These are phyloP conservation scores for Planiliza haematocheilus DNA, from an alignment of 2,113 vertebrate species.

Conservation along the genomic window DNA sequence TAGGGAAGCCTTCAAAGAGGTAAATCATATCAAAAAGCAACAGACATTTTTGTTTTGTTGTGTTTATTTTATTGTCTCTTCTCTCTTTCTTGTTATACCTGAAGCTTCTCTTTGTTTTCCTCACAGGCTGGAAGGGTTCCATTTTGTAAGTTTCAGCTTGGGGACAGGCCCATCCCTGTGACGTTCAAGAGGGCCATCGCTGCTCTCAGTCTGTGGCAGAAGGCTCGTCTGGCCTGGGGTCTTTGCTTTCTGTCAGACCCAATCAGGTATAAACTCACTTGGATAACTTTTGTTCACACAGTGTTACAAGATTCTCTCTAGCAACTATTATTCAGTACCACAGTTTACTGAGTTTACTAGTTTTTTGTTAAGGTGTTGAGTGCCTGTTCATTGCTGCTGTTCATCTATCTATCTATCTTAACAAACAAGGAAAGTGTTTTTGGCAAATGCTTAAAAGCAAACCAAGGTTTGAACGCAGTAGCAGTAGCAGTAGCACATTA, in stretches of 20 bases:
- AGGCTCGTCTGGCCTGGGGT: constrained; percentile 96
- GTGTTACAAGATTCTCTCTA: background rate
- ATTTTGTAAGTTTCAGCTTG: constrained; percentile 98
- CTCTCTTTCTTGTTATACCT: background rate
- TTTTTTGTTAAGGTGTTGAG: too few species aligned
- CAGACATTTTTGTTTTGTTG: background rate
- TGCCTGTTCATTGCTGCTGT: too few species aligned
- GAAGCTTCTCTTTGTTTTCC: background rate
- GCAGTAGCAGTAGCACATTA: fast-evolving
- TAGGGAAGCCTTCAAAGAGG: constrained; percentile 98
- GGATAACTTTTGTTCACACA: background rate
- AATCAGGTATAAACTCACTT: constrained; percentile 88
- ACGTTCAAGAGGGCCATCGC: constrained; percentile 98
- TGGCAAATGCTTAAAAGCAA: fast-evolving
- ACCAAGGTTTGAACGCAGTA: background rate
- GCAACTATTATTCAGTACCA: background rate
- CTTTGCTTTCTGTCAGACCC: constrained; percentile 98
- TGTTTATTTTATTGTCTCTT: background rate
- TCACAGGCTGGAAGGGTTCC: constrained; percentile 94
- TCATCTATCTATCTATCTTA: too few species aligned
- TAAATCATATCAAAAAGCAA: constrained; percentile 50
- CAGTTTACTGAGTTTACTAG: too few species aligned
- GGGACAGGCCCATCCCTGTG: constrained; percentile 96
- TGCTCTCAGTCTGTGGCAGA: constrained; percentile 97
- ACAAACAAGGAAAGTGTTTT: too few species aligned